Conservation (phyloP, 2,888 invertebrate species). For the Dichetophora obliterata region DNA sequence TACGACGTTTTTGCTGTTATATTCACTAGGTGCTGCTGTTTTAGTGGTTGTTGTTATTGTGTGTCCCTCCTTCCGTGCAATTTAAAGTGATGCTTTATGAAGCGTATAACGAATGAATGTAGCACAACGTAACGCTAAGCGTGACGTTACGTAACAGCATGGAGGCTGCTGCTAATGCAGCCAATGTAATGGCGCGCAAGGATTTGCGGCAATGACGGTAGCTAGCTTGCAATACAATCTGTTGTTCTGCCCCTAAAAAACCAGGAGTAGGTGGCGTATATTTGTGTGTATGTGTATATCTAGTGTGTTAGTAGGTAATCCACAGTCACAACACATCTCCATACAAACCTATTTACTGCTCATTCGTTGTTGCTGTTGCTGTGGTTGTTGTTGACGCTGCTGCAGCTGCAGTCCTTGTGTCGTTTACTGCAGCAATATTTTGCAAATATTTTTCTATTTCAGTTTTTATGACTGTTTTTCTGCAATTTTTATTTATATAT, state of each 20-base stretch:
- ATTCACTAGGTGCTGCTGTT: not conserved
- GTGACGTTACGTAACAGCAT: conserved; percentile 4
- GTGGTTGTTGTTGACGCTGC: conserved; percentile 12
- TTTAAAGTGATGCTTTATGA: conserved; percentile 36
- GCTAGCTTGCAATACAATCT: conserved; percentile 25
- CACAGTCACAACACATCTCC: not conserved
- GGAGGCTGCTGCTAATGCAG: not conserved
- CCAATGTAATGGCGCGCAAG: conserved; percentile 1
- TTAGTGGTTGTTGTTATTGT: not conserved
- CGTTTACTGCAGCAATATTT: conserved; percentile 45
- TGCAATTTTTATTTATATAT: conserved; percentile 35
- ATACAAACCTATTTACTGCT: not conserved
- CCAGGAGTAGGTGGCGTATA: not conserved
- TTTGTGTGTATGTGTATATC: not conserved
- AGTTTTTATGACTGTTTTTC: conserved; percentile 26
- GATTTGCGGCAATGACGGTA: conserved; percentile 27
- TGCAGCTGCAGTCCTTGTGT: conserved; percentile 44
- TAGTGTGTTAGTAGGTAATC: conserved; percentile 16
- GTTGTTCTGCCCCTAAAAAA: not conserved
- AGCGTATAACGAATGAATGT: conserved; percentile 25
- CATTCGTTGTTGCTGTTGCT: conserved; percentile 19
- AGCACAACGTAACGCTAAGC: conserved; percentile 15
- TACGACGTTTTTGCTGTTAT: not conserved
- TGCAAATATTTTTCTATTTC: conserved; percentile 40
- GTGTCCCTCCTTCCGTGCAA: not conserved